Evolutionary conservation across 2,113 vertebrate genomes (phyloP).

Genomic region (Paratilapia polleni): DNA sequence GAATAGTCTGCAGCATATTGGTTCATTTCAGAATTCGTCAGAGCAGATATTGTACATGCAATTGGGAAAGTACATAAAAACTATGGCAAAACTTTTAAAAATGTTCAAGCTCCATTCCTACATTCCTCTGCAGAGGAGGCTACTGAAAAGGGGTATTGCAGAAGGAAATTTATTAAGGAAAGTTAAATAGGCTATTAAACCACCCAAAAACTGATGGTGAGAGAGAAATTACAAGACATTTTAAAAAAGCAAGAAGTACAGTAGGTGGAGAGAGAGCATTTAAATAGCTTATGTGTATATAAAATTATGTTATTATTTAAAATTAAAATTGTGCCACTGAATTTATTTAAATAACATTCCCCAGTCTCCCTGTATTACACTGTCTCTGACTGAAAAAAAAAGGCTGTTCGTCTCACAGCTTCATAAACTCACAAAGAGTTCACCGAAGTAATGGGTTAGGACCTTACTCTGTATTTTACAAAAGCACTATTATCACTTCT

Average conservation of each 20-base stretch:
- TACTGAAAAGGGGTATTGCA: not conserved
- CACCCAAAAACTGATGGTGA: not conserved
- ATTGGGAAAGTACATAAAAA: not conserved
- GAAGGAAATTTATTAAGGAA: not conserved
- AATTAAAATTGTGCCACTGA: not conserved
- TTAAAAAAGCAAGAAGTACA: not conserved
- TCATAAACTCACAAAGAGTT: not conserved
- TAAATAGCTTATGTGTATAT: not conserved
- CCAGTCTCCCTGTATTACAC: too few species aligned
- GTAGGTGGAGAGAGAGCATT: not conserved
- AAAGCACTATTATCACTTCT: not conserved
- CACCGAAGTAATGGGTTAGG: not conserved
- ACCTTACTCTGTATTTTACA: not conserved
- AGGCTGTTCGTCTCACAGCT: not conserved
- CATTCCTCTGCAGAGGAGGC: not conserved
- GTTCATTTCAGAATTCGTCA: not conserved
- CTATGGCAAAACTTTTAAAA: not conserved
- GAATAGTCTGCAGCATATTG: not conserved
- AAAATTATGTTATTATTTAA: not conserved
- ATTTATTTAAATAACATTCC: too few species aligned
- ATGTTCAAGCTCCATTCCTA: not conserved
- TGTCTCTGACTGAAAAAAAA: not conserved
- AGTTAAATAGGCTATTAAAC: not conserved
- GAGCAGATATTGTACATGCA: conserved; percentile 16
- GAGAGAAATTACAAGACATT: not conserved